Base-by-base conservation (phyloP, 2,888 invertebrate genomes). In the Cephalotes varians region DNA sequence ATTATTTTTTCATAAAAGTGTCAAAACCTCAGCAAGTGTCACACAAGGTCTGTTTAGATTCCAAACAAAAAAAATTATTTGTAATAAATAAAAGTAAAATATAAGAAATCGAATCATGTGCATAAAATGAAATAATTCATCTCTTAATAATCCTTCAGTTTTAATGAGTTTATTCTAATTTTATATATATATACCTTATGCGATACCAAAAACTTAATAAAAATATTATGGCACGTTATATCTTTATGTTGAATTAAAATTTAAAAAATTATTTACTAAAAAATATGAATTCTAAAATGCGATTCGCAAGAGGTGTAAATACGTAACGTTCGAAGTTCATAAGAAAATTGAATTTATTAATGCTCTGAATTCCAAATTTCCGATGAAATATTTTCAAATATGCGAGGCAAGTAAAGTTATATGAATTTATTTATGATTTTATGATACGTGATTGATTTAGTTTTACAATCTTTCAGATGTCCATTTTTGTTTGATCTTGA, bases 401-500 rank as follows among this genome's bases (percentile, higher is more conserved):
- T 31, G 28, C 18, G 28, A 58, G 15, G 10, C 25, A 37, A 60
- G 9, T 4, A 40, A 28, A 25, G 21, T 21, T n/a, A 12, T 40
- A 2, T 56, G 64, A 18, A 54, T 25, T 49, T 18, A 64, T 51
- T 67, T 9, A 40, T 51, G 37, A 67, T 51, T 51, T 40, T 9
- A 44, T 3, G 47, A 64, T 51, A 64, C 40, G 44, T 69, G 47
- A 77, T 62, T 73, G 62, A 81, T 73, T 77, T 28, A 58, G 37
- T 76, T 77, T 77, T 25, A 25, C 54, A 31, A 56, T 71, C 28
- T 71, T n/a, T 25, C 49, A 72, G 51, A 51, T 51, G 76, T 67
- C 72, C 56, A 56, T 44, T 56, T 37, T 72, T 7, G 72, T 31
- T 44, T 44, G 77, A 79, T 72, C 77, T 71, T 44, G 77, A 62